Evolutionary conservation across 2,113 vertebrate genomes (phyloP), one percentile per base, ranked within the genome.

Genomic region (Nestor notabilis): DNA sequence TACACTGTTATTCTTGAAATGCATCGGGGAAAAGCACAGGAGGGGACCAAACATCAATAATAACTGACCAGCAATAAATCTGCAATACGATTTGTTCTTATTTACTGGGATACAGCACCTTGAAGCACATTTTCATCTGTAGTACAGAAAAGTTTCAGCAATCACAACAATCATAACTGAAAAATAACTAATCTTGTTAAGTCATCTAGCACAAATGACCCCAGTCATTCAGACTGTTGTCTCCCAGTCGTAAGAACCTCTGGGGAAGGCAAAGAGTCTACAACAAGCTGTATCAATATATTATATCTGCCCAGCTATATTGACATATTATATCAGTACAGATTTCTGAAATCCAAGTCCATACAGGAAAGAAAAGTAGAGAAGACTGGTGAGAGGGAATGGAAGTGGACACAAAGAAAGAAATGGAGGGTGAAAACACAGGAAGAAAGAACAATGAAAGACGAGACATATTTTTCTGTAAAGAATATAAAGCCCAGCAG

Each of bases 201-300:
- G 29, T 60, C 33, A n/a, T 10, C 4, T 10, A 31, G 44, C 18
- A 21, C 24, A 50, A 72, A 64, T 24, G 7, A 9, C 43, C 7
- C 10, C 31, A 13, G 18, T 10, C 3, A 2, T 58, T 69, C 10
- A 37, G 35, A 33, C 7, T 5, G 0, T 6, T 33, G 13, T 35
- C 37, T 80, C 17, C 21, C 43, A 21, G 1, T 35, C 16, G 8
- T 3, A 9, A 47, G 39, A 77, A 55, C 29, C 28, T 58, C 21
- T 39, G 23, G 35, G 69, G 76, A 86, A 58, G 28, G 13, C 41
- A 39, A 39, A 85, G 39, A 58, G 39, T 11, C 53, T 17, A 16
- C 10, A 47, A 14, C 8, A n/a, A 61, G 35, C 44, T 43, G 29
- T 13, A 33, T 1, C 33, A 13, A 13, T 47, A 1, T 2, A 18